These are phyloP conservation scores for Periphyllus acericola DNA, from an alignment of 2,888 invertebrate species.

Conservation along the genomic window DNA sequence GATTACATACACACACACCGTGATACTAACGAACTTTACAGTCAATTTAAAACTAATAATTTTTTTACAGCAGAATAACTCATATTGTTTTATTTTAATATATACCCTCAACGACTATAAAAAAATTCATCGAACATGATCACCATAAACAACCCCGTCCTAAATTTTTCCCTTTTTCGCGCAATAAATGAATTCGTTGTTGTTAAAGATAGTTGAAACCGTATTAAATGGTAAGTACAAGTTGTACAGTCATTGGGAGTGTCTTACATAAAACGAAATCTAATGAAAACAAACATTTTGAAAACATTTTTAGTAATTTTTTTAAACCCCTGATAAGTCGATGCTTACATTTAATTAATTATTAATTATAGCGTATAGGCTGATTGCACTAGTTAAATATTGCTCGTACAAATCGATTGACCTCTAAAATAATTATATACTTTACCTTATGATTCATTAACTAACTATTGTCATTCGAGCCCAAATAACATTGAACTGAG, in stretches of 20 bases:
- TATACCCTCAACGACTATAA: not conserved
- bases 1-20: too few relatives aligned
- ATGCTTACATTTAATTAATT: slow-evolving; percentile 31
- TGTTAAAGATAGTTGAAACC: not conserved
- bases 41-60: too few relatives aligned
- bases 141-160: too few relatives aligned
- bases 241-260: not conserved
- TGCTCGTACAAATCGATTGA: not conserved
- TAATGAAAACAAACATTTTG: too few relatives aligned
- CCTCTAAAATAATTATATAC: not conserved
- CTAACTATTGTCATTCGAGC: too few relatives aligned
- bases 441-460: not conserved
- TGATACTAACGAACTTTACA: too few relatives aligned
- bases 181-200: not conserved
- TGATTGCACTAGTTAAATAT: not conserved
- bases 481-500: too few relatives aligned
- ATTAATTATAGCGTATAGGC: too few relatives aligned
- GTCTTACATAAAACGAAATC: not conserved
- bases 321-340: not conserved
- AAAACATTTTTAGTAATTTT: not conserved
- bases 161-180: too few relatives aligned
- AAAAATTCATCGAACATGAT: too few relatives aligned
- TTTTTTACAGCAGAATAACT: too few relatives aligned
- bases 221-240: not conserved
- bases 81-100: too few relatives aligned